Base-by-base conservation (phyloP, 2,113 vertebrate species). In the Nyctereutes procyonoides region DNA sequence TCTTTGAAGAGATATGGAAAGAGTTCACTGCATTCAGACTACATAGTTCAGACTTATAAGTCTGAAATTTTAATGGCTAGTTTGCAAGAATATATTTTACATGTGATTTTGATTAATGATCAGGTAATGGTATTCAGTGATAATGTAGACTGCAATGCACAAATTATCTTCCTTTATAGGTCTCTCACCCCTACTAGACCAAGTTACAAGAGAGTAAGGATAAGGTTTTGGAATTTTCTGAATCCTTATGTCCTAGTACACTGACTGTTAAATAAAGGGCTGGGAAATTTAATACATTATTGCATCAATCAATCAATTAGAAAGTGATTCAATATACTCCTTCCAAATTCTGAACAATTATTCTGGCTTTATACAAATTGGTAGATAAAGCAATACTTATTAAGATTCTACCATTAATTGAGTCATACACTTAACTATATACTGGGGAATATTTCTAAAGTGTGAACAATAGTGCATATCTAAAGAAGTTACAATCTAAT, bases 281-380 rank as follows among this genome's bases (percentile, higher is more conserved):
- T 82, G 6, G 19, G 12, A 30, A 86, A 76, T 82, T 82, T 76
- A 65, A 95, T 53, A 85, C 20, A 91, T 74, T 19, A 90, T 67
- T 83, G 8, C 8, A 69, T 81, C n/a, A 62, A 69, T 60, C 58
- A 35, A 86, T 38, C 74, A 53, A 38, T 89, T 38, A 77, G 30
- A 94, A 92, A 84, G 62, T 48, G 62, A 90, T 53, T 81, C 35
- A 80, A 63, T 38, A n/a, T 80, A 24, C 2, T 7, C 11, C 28
- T 96, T 94, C 35, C 22, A 88, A 93, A 93, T 81, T 83, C 38
- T 86, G 38, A 97, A 60, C 5, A 73, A 76, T 56, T 15, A 95
- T 16, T 89, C 43, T 94, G 60, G 8, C 6, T 74, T 92, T 56
- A 67, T 62, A 96, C 32, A 95, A 67, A 58, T 56, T 69, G 4